Conservation (phyloP, 2,113 vertebrate genomes). For the Nipponia nippon region DNA sequence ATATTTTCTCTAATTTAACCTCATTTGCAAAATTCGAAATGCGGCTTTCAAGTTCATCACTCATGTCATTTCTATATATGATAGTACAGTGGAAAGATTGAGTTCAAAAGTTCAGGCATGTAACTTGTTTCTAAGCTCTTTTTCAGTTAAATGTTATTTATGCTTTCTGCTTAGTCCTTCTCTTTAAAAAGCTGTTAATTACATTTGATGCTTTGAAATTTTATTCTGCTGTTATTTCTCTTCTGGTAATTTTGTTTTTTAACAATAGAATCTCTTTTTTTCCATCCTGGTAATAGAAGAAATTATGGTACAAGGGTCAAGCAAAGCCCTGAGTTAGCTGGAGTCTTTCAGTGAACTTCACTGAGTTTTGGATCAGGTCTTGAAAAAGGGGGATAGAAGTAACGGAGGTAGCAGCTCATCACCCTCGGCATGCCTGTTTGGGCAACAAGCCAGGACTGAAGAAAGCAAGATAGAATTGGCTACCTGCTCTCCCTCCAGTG, state of each 20-base stretch:
- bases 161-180: neutral
- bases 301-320: neutral
- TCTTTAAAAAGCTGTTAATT: neutral
- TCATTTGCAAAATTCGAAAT: conserved; percentile 18
- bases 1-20: conserved; percentile 34
- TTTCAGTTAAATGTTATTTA: neutral
- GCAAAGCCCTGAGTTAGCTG: neutral
- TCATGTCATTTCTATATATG: neutral
- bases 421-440: rapidly evolving
- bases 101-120: neutral
- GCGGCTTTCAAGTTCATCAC: neutral
- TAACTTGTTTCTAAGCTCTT: neutral
- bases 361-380: neutral
- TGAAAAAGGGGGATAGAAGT: neutral
- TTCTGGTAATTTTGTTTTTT: neutral
- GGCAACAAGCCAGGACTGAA: neutral
- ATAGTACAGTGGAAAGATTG: neutral
- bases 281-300: neutral
- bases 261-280: neutral
- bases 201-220: neutral
- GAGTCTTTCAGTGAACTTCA: neutral
- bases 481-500: neutral
- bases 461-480: neutral
- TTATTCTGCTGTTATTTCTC: neutral
- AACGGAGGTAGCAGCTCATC: neutral